Conservation (phyloP, 2,113 vertebrate species). For the Ploceus nigricollis region DNA sequence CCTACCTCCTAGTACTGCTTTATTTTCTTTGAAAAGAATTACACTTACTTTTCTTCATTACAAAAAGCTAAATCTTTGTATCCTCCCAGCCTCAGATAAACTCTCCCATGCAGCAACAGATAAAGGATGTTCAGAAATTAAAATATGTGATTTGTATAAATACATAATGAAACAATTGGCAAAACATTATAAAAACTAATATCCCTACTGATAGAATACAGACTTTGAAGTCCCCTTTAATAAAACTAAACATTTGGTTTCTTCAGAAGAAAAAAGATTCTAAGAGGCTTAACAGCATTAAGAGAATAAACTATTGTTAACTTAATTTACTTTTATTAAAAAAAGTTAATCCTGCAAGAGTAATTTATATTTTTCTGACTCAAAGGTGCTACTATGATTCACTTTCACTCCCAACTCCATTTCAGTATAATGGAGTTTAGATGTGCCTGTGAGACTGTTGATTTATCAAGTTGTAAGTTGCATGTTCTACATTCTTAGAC, state of each 20-base stretch:
- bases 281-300: slow-evolving; percentile 23
- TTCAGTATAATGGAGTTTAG: background rate
- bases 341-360: slow-evolving; percentile 18
- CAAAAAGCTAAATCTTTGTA: background rate
- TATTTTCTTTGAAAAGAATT: slow-evolving; percentile 23
- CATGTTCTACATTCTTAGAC: background rate
- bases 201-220: background rate
- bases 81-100: slow-evolving; percentile 6
- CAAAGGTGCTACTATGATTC: slow-evolving; percentile 4
- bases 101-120: background rate
- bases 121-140: slow-evolving; percentile 34
- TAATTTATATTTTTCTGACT: slow-evolving; percentile 23
- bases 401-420: background rate
- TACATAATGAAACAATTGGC: slow-evolving; percentile 34
- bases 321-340: slow-evolving; percentile 9
- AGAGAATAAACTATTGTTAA: slow-evolving; percentile 35
- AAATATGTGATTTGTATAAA: slow-evolving; percentile 36
- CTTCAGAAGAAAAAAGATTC: background rate
- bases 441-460: background rate
- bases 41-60: slow-evolving; percentile 30
- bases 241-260: slow-evolving; percentile 23
- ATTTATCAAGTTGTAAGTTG: background rate
- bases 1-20: background rate
- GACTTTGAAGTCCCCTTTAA: background rate
- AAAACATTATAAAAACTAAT: slow-evolving; percentile 22